Conservation (phyloP, 2,797 vertebrate species). For the Anguilla anguilla region DNA sequence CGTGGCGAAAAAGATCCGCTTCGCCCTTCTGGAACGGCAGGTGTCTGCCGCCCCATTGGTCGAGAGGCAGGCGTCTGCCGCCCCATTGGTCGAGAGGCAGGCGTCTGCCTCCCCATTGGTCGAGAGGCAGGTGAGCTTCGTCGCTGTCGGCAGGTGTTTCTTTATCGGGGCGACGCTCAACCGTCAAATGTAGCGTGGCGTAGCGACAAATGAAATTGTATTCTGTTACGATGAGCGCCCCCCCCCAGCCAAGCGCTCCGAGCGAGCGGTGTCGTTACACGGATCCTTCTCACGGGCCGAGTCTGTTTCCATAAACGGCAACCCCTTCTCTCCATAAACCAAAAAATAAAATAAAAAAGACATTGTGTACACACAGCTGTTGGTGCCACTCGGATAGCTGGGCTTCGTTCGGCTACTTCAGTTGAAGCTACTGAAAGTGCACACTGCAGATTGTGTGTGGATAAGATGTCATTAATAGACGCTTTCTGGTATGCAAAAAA, state of each 20-base stretch:
- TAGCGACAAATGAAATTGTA: background rate
- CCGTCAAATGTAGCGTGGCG: conserved; percentile 18
- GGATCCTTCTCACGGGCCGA: too few species aligned
- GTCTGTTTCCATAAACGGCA: background rate
- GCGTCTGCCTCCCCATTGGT: background rate
- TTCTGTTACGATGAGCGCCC: background rate
- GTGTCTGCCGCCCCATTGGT: background rate
- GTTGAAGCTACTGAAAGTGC: background rate
- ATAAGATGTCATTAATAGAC: background rate
- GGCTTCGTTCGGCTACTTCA: too few species aligned
- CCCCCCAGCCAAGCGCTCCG: background rate
- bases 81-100: too few species aligned
- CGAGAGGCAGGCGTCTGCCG: too few species aligned
- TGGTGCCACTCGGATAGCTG: background rate
- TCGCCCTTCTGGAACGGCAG: conserved; percentile 13
- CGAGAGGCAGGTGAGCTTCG: background rate
- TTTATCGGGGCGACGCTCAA: background rate
- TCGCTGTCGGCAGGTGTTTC: conserved; percentile 13
- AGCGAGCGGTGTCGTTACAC: background rate
- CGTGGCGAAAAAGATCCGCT: background rate
- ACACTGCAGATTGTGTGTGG: background rate
- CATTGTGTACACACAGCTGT: background rate
- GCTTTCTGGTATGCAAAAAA: background rate
- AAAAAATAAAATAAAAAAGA: background rate
- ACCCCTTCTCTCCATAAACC: background rate